Conservation (phyloP, 2,888 invertebrate genomes). For the Steinernema scapterisci region DNA sequence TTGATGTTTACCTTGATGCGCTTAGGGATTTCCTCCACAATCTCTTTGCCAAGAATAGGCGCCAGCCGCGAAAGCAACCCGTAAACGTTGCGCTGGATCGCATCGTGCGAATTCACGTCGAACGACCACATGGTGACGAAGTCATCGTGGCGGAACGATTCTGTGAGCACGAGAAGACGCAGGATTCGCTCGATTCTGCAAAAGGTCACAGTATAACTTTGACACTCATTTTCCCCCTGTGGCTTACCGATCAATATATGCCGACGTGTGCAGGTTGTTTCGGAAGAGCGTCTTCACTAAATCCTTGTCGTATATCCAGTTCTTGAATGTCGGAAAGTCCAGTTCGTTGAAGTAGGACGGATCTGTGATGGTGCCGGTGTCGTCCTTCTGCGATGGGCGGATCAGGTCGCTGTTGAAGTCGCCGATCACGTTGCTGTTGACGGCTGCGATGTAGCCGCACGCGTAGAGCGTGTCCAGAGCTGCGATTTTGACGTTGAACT, state of each 20-base stretch:
- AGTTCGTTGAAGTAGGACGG: not conserved
- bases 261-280: not conserved
- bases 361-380: too few species aligned
- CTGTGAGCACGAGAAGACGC: constrained; percentile 11
- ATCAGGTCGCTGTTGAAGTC: not conserved
- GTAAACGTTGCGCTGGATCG: constrained; percentile 96
- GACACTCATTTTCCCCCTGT: not conserved
- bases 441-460: not conserved
- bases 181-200: constrained; percentile 90
- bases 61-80: constrained; percentile 92
- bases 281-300: constrained; percentile 11
- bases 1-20: constrained; percentile 26
- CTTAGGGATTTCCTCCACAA: constrained; percentile 18
- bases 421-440: not conserved
- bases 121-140: constrained; percentile 95
- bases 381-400: too few species aligned
- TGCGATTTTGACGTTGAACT: constrained; percentile 13
- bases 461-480: not conserved
- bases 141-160: constrained; percentile 74
- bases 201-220: not conserved
- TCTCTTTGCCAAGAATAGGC: not conserved
- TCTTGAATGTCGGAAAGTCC: not conserved
- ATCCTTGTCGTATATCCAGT: not conserved
- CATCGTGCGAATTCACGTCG: constrained; percentile 95
- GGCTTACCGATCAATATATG: not conserved